Conservation (phyloP, 2,797 vertebrate genomes). For the Typhlichthys eigenmanni region DNA sequence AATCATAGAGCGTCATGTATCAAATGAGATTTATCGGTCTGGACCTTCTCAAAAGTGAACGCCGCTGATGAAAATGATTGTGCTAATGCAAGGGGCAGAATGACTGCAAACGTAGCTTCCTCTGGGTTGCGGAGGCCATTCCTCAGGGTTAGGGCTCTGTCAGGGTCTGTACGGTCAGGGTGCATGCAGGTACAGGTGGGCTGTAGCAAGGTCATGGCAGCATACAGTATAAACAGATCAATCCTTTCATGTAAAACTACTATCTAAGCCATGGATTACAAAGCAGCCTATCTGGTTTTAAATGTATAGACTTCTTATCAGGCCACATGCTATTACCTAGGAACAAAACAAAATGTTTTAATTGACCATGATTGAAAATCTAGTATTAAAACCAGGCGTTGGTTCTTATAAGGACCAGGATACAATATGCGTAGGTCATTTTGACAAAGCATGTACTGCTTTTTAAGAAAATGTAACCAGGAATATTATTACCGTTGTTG, state of each 20-base stretch:
- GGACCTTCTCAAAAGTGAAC: constrained; percentile 58
- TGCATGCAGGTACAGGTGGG: constrained; percentile 60
- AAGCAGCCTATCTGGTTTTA: neutral
- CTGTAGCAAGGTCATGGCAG: constrained; percentile 66
- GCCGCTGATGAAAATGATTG: constrained; percentile 69
- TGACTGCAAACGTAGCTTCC: constrained; percentile 37
- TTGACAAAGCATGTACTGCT: neutral
- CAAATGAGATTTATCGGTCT: constrained; percentile 74
- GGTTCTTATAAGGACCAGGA: neutral
- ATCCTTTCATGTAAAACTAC: constrained; percentile 62
- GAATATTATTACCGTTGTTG: no score
- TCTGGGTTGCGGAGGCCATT: constrained; percentile 46
- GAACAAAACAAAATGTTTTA: no score
- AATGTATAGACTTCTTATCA: no score
- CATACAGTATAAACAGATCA: constrained; percentile 64
- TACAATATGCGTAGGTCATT: neutral
- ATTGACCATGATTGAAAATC: no score
- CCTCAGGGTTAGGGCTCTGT: constrained; percentile 46
- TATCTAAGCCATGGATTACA: constrained; percentile 33
- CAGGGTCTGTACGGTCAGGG: constrained; percentile 66
- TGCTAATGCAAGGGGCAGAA: constrained; percentile 47
- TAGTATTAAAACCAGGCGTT: no score
- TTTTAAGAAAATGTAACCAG: neutral
- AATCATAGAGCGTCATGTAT: constrained; percentile 74
- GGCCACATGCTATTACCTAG: no score